Conservation (phyloP, 1,140 invertebrate species). For the Bemisia tabaci region DNA sequence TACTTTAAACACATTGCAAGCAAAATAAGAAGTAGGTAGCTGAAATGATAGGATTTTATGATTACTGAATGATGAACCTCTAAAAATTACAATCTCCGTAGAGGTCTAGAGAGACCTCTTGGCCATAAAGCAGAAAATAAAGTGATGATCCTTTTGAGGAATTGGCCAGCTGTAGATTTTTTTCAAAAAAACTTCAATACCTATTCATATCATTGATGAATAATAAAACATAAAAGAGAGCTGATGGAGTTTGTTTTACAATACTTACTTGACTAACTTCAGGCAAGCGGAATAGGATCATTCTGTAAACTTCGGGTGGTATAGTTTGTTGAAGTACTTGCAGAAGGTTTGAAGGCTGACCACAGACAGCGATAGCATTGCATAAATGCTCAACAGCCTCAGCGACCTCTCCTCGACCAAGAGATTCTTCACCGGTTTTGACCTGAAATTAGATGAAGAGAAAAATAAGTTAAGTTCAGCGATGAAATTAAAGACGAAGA, state of each 20-base stretch:
- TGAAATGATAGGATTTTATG: too few species aligned
- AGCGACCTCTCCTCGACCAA: conserved; percentile 72
- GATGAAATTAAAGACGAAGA: conserved; percentile 3
- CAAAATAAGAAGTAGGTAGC: too few species aligned
- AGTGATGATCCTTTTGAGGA: neutral
- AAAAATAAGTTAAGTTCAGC: conserved; percentile 9
- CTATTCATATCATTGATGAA: neutral
- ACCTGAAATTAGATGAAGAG: conserved; percentile 40
- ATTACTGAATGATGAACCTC: too few species aligned
- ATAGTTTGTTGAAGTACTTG: conserved; percentile 87
- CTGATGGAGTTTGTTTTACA: neutral
- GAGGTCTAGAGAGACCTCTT: too few species aligned
- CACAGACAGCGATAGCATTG: conserved; percentile 90
- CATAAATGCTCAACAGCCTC: conserved; percentile 85
- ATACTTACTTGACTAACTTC: conserved; percentile 28
- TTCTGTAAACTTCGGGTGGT: conserved; percentile 78
- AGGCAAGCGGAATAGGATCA: conserved; percentile 72
- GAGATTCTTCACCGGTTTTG: conserved; percentile 77
- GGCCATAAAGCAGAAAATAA: too few species aligned
- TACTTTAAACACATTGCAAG: too few species aligned
- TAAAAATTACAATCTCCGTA: too few species aligned
- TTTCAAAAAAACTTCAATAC: neutral
- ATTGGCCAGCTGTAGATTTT: neutral
- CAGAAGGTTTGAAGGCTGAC: conserved; percentile 81
- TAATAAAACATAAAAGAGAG: neutral